Percentiles rank a stretch among this genome's conserved stretches.
Conservation (phyloP, 2,113 vertebrate species). For the Hypomesus transpacificus region DNA sequence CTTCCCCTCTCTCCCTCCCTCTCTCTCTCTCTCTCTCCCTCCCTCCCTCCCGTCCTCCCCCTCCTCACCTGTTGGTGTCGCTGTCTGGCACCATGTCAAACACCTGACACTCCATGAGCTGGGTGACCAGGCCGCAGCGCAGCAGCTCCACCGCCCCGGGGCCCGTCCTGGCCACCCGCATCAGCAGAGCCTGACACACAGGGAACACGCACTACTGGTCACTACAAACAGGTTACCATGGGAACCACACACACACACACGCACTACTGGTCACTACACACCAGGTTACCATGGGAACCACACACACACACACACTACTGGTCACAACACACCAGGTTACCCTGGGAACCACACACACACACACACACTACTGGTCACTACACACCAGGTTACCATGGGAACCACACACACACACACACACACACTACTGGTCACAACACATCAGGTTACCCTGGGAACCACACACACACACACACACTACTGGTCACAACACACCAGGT, state of each 20-base stretch:
- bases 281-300: neutral
- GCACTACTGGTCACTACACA: neutral
- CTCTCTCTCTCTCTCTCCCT: too few species aligned
- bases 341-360: neutral
- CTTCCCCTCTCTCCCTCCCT: neutral
- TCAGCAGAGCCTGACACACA: conserved; percentile 84
- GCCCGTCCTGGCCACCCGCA: conserved; percentile 87
- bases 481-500: too few species aligned
- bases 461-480: neutral
- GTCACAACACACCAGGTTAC: too few species aligned
- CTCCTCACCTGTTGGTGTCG: conserved; percentile 83
- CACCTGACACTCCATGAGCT: conserved; percentile 91
- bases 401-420: conserved; percentile 6
- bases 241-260: neutral
- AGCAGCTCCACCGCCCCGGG: conserved; percentile 88
- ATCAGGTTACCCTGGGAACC: neutral
- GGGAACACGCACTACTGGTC: neutral
- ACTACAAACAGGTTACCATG: too few species aligned
- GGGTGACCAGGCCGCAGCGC: conserved; percentile 85
- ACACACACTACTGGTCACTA: too few species aligned
- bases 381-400: too few species aligned
- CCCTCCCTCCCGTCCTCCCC: neutral
- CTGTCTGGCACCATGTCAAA: conserved; percentile 93
- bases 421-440: neutral
- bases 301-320: neutral